Base-by-base conservation (phyloP, 2,888 invertebrate species). In the Flabesymbios commensalis region DNA sequence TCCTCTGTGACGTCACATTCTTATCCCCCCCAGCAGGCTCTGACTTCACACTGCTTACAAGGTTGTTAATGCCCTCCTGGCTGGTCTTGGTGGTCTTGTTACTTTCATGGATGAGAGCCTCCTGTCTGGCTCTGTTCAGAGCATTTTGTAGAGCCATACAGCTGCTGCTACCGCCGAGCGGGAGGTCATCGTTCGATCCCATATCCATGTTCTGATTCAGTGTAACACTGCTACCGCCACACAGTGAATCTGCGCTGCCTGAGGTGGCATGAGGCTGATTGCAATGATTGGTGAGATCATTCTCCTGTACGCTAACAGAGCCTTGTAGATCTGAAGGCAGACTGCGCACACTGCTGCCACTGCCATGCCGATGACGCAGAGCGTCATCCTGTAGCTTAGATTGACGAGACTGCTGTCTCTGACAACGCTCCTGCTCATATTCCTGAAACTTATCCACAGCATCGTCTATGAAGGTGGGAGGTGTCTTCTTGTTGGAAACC, bases 401-500 rank as follows among this genome's bases (percentile, higher is more conserved):
- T 68, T 48, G 32, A n/a, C 45, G 45, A 0, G n/a, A 5, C 53
- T 55, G 36, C 7, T 41, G 29, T 91, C 90, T n/a, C n/a, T n/a
- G n/a, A n/a, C n/a, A n/a, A n/a, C n/a, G n/a, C n/a, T n/a, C n/a
- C 1, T 88, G 86, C 75, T 93, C 92, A 75, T 92, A 90, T 29
- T 88, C 87, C 65, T 88, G 88, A 75, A 95, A 92, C 81, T 92
- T 93, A 62, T 89, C 87, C 59, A 95, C 84, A 1, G 94, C 92
- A 78, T 94, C 94, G 77, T 96, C 96, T 71, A 95, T 93, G 73
- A 95, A 90, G 0, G 90, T 88, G 69, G 92, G 91, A 0, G 93
- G 91, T 0, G 93, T 90, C 78, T 92, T 93, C 75, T 91, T 88
- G 76, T 91, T 90, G 41, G 92, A 90, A 71, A 94, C 91, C 69